These are phyloP conservation scores for Aphrocallistes beatrix DNA, from an alignment of 37 sponge, comb jelly and placozoan species.

Conservation along the genomic window DNA sequence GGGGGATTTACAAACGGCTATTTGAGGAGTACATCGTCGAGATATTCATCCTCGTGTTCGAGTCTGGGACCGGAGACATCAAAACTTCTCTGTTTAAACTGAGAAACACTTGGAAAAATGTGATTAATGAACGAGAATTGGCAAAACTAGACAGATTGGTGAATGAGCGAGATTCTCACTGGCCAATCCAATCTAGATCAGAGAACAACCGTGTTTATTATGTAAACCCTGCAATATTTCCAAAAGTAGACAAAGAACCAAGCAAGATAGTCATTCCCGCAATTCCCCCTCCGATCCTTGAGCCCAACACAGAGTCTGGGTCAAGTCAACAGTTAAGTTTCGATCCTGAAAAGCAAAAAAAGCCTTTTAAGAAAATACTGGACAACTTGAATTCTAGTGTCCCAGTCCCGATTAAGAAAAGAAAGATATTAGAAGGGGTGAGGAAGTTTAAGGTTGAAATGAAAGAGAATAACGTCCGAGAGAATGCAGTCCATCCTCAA, in stretches of 20 bases:
- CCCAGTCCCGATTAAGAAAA: not conserved
- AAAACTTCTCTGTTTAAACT: conserved; percentile 57
- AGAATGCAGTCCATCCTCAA: not conserved
- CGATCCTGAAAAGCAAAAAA: not conserved
- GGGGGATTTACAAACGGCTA: conserved; percentile 48
- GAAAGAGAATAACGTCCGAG: not conserved
- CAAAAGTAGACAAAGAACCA: not conserved
- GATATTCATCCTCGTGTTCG: conserved; percentile 71
- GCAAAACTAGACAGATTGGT: conserved; percentile 57
- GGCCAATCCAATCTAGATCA: conserved; percentile 41
- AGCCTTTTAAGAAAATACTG: not conserved
- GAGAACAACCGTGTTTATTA: not conserved
- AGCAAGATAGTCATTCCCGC: not conserved
- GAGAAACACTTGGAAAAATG: conserved; percentile 55
- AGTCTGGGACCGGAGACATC: conserved; percentile 41
- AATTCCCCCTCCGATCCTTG: not conserved
- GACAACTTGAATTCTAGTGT: not conserved
- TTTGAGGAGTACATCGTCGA: conserved; percentile 52
- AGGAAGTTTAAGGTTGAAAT: not conserved
- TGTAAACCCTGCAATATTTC: not conserved
- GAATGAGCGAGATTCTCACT: conserved; percentile 62
- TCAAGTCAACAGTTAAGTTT: not conserved
- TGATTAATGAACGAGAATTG: conserved; percentile 37
- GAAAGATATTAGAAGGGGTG: not conserved
- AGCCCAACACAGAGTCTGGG: not conserved